These are phyloP conservation scores for Dimorphilus gyrociliatus DNA, from an alignment of 2,888 invertebrate species.

Conservation along the genomic window DNA sequence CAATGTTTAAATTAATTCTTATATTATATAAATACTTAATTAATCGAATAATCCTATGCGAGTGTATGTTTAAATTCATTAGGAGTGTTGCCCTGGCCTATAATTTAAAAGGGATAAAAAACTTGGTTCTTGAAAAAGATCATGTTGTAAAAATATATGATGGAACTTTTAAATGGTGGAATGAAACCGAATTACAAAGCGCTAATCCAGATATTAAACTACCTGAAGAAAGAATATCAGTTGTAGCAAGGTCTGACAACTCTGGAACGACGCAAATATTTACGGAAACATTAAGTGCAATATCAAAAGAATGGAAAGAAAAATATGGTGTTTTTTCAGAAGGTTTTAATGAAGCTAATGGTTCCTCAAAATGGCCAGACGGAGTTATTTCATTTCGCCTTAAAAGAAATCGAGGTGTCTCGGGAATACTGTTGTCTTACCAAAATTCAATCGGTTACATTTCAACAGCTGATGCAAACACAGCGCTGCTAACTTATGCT, in stretches of 20 bases:
- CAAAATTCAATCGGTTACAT: slow-evolving; percentile 19
- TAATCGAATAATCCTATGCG: too few relatives aligned
- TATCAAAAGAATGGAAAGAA: slow-evolving; percentile 16
- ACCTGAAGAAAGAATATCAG: slow-evolving; percentile 15
- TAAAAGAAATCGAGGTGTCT: slow-evolving; percentile 15
- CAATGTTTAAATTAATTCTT: not conserved
- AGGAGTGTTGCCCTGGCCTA: slow-evolving; percentile 23
- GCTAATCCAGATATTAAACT: slow-evolving; percentile 15
- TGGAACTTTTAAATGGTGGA: slow-evolving; percentile 20
- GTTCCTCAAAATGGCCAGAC: too few relatives aligned
- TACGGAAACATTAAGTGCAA: slow-evolving; percentile 18
- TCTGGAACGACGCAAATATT: slow-evolving; percentile 28
- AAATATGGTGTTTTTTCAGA: slow-evolving; percentile 17
- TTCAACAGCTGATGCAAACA: slow-evolving; percentile 13
- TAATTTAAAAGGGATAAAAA: slow-evolving; percentile 15
- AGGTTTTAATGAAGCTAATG: too few relatives aligned
- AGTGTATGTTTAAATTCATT: too few relatives aligned
- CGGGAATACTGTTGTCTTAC: slow-evolving; percentile 17
- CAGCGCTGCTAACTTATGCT: slow-evolving; percentile 11
- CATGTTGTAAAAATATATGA: slow-evolving; percentile 25
- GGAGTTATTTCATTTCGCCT: slow-evolving; percentile 14
- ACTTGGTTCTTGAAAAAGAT: slow-evolving; percentile 16
- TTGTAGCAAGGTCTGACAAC: slow-evolving; percentile 22
- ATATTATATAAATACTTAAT: not conserved
- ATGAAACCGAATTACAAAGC: slow-evolving; percentile 13